Percentiles rank a stretch among this genome's conserved stretches.
Conservation (phyloP, 92 coral and sea anemone genomes). For the Epizoanthus illoricatus region DNA sequence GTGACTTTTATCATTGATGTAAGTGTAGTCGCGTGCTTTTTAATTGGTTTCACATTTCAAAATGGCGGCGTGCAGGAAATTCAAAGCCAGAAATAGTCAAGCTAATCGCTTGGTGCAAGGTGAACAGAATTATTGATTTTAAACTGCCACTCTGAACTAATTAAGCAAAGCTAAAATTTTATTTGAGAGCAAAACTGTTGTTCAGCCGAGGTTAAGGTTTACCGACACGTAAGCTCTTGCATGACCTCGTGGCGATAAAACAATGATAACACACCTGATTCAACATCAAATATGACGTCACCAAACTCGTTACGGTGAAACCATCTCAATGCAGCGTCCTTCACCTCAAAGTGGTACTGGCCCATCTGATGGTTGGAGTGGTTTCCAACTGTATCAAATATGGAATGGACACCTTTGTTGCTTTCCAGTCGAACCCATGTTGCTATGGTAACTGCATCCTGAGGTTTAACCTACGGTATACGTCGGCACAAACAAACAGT, state of each 20-base stretch:
- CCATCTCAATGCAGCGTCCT: conserved; percentile 78
- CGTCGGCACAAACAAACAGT: neutral
- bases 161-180: no score
- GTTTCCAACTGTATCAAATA: conserved; percentile 75
- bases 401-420: conserved; percentile 76
- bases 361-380: conserved; percentile 66
- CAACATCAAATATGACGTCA: conserved; percentile 61
- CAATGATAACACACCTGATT: conserved; percentile 57
- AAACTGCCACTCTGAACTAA: no score
- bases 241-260: neutral
- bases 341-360: conserved; percentile 82
- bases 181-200: no score
- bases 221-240: no score
- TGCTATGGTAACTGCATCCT: conserved; percentile 77
- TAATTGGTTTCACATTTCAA: no score
- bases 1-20: no score
- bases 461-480: conserved; percentile 68
- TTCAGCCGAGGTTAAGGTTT: no score
- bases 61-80: no score
- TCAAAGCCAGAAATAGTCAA: no score
- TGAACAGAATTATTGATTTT: no score
- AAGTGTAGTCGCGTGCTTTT: no score
- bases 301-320: conserved; percentile 81
- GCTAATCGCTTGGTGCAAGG: no score
- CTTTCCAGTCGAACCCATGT: conserved; percentile 85